Base-by-base conservation (phyloP, 2,797 vertebrate species). In the Galaxias olidus region DNA sequence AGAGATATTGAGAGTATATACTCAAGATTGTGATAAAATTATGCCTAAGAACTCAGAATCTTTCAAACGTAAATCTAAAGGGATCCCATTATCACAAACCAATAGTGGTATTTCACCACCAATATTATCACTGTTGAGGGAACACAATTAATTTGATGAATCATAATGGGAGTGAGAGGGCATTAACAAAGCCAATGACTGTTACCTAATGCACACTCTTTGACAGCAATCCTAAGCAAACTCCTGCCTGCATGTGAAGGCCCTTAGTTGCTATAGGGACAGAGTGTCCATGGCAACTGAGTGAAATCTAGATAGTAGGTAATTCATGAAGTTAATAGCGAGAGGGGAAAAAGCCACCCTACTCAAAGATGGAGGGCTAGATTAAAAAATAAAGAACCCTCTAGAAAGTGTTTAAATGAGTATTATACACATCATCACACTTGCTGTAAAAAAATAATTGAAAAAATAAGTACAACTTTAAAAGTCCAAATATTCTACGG, bases 191-290 rank as follows among this genome's bases (percentile, higher is more conserved):
- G 59, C 75, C 73, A 80, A 66, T 50, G 58, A 60, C 63, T 59
- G 58, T 65, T 79, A 67, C 48, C 79, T 74, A 69, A 80, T 75
- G 71, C 71, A 48, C 73, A 75, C 42, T 18, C 46, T 50, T 49
- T 48, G 44, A 50, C 61, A 69, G 64, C 66, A 76, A 71, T 80
- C 75, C 75, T 78, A 68, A 20, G 54, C 73, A 74, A 65, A 73
- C 75, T 80, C 77, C 76, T 72, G 68, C 62, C 68, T 52, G 73
- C 47, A 67, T 72, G 68, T 67, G 63, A 54, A 61, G 66, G 72
- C 70, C 74, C 59, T 81, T 73, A 71, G 86, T 90, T 88, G 87
- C 85, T 83, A 89, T 87, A 86, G 87, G 67, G 81, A 90, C 83
- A 52, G n/a, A 54, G 84, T 90, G 74, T 77, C 88, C 84, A 88